Evolutionary conservation across 2,888 invertebrate genomes (phyloP).

Genomic region (Dendrolimus houi): DNA sequence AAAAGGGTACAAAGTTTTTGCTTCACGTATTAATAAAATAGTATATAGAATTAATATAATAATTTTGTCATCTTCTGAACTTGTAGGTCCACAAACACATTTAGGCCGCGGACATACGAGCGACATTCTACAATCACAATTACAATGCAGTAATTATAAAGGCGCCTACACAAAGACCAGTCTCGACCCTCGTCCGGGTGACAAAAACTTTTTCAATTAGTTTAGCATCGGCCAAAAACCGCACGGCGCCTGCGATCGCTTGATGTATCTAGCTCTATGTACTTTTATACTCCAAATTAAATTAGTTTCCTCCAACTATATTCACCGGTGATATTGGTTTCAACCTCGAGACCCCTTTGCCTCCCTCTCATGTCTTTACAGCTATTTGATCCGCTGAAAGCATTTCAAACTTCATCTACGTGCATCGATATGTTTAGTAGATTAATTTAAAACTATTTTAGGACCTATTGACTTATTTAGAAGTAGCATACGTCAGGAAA

Average conservation of each 20-base stretch:
- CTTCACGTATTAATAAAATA: no score
- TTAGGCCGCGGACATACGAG: neutral
- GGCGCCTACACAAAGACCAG: slow-evolving; percentile 17
- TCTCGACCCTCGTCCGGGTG: slow-evolving; percentile 24
- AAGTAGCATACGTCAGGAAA: no score
- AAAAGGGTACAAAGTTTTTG: no score
- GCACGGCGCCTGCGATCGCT: slow-evolving; percentile 13
- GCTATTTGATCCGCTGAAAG: no score
- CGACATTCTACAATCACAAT: neutral
- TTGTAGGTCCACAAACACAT: neutral
- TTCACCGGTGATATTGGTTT: slow-evolving; percentile 24
- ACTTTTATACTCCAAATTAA: slow-evolving; percentile 51
- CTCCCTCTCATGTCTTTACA: no score
- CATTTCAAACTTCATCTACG: no score
- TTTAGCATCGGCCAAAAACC: slow-evolving; percentile 30
- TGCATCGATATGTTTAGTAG: no score
- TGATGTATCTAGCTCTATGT: slow-evolving; percentile 27
- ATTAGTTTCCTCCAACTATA: slow-evolving; percentile 44
- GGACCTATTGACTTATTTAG: no score
- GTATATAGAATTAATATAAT: no score
- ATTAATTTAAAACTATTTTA: no score
- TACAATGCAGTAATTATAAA: slow-evolving; percentile 14
- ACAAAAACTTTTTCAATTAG: slow-evolving; percentile 67
- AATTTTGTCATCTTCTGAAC: no score
- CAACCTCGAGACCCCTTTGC: neutral